These are phyloP conservation scores for Batillaria attramentaria DNA, from an alignment of 1,140 invertebrate species.

Conservation along the genomic window DNA sequence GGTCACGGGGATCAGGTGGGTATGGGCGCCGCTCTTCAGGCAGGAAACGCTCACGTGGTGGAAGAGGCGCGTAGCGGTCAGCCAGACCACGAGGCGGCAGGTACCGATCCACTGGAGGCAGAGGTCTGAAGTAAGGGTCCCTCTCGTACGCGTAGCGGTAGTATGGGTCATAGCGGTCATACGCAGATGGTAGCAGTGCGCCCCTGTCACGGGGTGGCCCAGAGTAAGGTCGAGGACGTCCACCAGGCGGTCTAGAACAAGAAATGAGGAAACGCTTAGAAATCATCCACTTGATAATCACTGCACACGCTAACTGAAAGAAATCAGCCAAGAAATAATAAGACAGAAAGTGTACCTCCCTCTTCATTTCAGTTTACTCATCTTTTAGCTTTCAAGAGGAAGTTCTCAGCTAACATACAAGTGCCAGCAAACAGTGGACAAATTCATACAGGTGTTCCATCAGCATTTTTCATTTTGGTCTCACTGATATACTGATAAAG, in stretches of 20 bases:
- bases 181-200: conserved; percentile 38
- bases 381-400: too few relatives aligned
- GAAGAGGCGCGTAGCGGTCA: conserved; percentile 27
- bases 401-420: too few relatives aligned
- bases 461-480: too few relatives aligned
- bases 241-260: background rate
- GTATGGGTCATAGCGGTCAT: conserved; percentile 47
- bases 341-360: too few relatives aligned
- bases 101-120: conserved; percentile 49
- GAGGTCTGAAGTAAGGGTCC: conserved; percentile 46
- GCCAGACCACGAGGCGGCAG: conserved; percentile 21
- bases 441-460: too few relatives aligned
- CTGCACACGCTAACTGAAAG: too few relatives aligned
- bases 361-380: too few relatives aligned
- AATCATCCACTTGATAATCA: background rate
- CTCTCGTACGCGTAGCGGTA: conserved; percentile 45
- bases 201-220: conserved; percentile 11
- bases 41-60: conserved; percentile 18
- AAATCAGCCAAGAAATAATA: too few relatives aligned
- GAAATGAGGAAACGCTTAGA: background rate
- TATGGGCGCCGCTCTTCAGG: conserved; percentile 21
- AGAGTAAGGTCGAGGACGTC: conserved; percentile 20
- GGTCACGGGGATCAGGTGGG: conserved; percentile 41
- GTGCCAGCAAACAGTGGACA: too few relatives aligned
- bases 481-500: too few relatives aligned